Evolutionary conservation across 2,888 invertebrate genomes (phyloP), one percentile per base, ranked within the genome.

Genomic region (Heterodera filipjevi): DNA sequence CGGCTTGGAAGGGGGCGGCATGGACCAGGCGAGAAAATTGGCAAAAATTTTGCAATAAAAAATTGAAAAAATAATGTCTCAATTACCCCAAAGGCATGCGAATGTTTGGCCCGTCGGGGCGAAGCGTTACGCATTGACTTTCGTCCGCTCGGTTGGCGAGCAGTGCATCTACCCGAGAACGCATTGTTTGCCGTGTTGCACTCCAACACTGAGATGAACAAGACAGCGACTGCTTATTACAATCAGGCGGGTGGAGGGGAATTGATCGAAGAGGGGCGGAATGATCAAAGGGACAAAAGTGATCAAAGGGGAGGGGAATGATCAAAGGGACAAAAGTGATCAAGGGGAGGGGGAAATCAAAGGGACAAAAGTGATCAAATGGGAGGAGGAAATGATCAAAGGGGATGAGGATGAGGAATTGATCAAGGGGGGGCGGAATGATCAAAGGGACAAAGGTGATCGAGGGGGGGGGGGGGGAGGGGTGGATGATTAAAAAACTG

Each of bases 1-100:
- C 85, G 99, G 99, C 33, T 97, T 98, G 0, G 94, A 95, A 90
- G 98, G 99, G 35, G 99, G 99, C 66, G 99, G 99, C 81, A 99
- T 99, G 99, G 99, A 99, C 90, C 99, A 99, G 91, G 97, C 99
- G 0, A 96, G 73, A 3, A 39, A 73, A 73, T 71, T 39, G 19
- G 72, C 59, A 16, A 53, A n/a, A 53, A 49, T 8, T 53, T 53
- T 19, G 22, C 14, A 53, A 6, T 53, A 19, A 49, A 49, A 49
- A 14, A 53, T n/a, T n/a, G n/a, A n/a, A n/a, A 12, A 53, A 49
- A 14, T 19, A 16, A 5, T 53, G 16, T 22, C 19, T 5, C 49
- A n/a, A 16, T 1, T 22, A 5, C 49, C 19, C 59, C 1, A 0
- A n/a, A 59, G 59, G 68, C 68, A 6, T 77, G 77, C 87, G 95